Evolutionary conservation across 2,797 vertebrate genomes (phyloP).

Genomic region (Dryobates pubescens): DNA sequence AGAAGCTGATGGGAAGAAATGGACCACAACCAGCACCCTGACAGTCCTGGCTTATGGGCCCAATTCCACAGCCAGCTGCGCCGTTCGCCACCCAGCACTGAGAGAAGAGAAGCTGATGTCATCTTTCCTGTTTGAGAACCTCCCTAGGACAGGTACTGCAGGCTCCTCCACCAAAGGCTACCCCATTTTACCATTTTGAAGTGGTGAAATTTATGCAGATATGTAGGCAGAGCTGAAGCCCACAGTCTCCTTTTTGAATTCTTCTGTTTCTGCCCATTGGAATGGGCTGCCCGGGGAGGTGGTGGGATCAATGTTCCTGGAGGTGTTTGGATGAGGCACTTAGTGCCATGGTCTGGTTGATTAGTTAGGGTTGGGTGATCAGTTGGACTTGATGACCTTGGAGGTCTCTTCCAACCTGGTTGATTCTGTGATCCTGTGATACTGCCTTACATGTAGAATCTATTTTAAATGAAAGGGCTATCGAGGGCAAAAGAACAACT

Average conservation of each 20-base stretch:
- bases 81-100: constrained; percentile 66
- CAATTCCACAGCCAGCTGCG: constrained; percentile 45
- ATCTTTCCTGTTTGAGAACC: constrained; percentile 43
- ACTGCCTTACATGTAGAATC: not conserved
- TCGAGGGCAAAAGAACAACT: not conserved
- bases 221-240: not conserved
- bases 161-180: not conserved
- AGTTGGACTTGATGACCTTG: too few species aligned
- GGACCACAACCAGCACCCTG: constrained; percentile 65
- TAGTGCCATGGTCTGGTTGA: too few species aligned
- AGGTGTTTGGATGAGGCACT: too few species aligned
- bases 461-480: not conserved
- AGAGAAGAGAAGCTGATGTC: not conserved
- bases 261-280: too few species aligned
- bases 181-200: fast-evolving
- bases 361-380: too few species aligned
- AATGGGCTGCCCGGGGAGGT: too few species aligned
- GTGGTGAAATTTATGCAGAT: not conserved
- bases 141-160: not conserved
- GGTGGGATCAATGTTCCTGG: too few species aligned
- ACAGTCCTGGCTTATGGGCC: not conserved
- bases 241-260: not conserved
- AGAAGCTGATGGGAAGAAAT: constrained; percentile 64
- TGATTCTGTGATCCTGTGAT: too few species aligned
- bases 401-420: too few species aligned